Base-by-base conservation (phyloP, 2,888 invertebrate genomes). In the Steinernema scapterisci region DNA sequence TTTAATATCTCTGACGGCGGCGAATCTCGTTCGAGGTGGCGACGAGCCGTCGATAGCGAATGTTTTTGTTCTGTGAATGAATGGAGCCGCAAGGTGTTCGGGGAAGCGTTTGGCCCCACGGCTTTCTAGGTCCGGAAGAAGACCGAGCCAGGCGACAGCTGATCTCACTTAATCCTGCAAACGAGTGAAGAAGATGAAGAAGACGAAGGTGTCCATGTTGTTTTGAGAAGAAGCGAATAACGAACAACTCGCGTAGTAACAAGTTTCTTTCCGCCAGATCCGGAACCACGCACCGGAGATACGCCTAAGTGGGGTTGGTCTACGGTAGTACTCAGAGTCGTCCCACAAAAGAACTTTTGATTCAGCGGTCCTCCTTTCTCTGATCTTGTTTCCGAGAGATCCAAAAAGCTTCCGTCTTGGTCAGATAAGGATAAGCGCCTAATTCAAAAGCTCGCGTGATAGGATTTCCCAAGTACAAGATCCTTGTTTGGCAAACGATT, bases 141-240 rank as follows among this genome's bases (percentile, higher is more conserved):
- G n/a, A n/a, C n/a, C n/a, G 38, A 38, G 5, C 38, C 3, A 19
- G 3, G 48, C 48, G 48, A 48, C 48, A 48, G 48, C 48, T 48
- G 48, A 48, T 48, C 48, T 48, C 48, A 19, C 48, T 48, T 48
- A 48, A 48, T 48, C 48, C 48, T 48, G 48, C 48, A 48, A 48
- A 48, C 48, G 48, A 48, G 19, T 48, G 48, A 48, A 48, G 48
- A 48, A 48, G 48, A 48, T 19, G 3, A 38, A 38, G 38, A 38
- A 38, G 38, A 38, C 38, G 38, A 38, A 48, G 48, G 48, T 48
- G 48, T 48, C 13, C 48, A 48, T 48, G 48, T 48, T 48, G 48
- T 48, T 48, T 48, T 48, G n/a, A 48, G 48, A 48, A 48, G 48
- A 48, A 48, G 2, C n/a, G 19, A 48, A 16, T 16, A 48, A 48